Evolutionary conservation across 2,797 vertebrate species (phyloP).

Genomic region (Micrastur ruficollis): DNA sequence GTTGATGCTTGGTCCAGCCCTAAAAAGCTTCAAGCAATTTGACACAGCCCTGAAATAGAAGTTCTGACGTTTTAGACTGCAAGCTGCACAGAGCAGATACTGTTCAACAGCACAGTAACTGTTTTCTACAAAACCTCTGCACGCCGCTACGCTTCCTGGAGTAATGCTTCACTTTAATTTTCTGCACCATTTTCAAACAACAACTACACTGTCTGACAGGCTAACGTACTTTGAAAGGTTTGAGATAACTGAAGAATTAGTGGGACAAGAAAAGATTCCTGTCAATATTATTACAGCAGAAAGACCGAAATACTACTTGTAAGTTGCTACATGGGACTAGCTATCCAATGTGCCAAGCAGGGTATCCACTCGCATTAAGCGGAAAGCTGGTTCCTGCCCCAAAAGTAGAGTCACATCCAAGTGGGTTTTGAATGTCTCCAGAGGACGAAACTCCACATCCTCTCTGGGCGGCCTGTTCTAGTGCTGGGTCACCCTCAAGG

Average conservation of each 20-base stretch:
- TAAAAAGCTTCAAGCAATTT: conserved; percentile 48
- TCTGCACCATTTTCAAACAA: not conserved
- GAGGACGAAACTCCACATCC: no score
- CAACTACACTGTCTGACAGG: not conserved
- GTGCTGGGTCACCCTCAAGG: no score
- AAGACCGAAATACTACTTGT: not conserved
- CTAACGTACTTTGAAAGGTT: not conserved
- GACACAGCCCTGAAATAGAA: conserved; percentile 45
- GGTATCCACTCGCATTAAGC: not conserved
- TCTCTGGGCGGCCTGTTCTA: no score
- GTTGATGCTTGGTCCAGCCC: conserved; percentile 43
- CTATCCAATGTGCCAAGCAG: not conserved
- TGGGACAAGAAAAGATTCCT: not conserved
- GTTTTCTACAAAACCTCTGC: conserved; percentile 16
- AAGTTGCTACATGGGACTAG: not conserved
- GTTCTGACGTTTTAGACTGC: not conserved
- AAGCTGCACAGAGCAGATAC: conserved; percentile 43
- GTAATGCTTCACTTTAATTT: not conserved
- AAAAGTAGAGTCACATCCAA: not conserved
- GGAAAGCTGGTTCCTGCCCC: not conserved
- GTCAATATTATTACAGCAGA: not conserved
- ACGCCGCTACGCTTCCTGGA: not conserved
- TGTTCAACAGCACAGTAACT: conserved; percentile 23
- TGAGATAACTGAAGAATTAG: not conserved
- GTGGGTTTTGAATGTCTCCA: no score